A percentile compares a stretch with the other conserved stretches of the same genome.
These are phyloP conservation scores for Parthenolecanium corni DNA, from an alignment of 2,888 invertebrate genomes.

Conservation along the genomic window DNA sequence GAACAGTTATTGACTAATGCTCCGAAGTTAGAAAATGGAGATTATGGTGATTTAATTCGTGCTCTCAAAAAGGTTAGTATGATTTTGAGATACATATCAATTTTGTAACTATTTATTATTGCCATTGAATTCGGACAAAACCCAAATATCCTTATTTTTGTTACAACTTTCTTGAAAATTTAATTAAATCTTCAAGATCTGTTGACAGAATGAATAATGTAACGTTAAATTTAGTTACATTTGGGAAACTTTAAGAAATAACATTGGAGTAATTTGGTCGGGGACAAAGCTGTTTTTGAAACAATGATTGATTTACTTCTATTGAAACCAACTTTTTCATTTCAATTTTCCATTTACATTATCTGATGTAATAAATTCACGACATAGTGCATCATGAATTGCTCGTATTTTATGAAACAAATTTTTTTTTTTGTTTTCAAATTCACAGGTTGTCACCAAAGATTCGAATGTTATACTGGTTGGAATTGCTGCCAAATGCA, in stretches of 20 bases:
- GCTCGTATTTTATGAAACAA: not conserved
- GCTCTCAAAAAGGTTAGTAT: conserved; percentile 65
- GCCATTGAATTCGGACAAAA: not conserved
- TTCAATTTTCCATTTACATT: no score
- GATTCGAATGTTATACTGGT: conserved; percentile 93
- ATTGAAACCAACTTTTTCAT: no score
- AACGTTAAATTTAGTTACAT: conserved; percentile 9
- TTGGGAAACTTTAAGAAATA: not conserved
- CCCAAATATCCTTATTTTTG: no score
- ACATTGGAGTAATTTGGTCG: no score
- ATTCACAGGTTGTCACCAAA: conserved; percentile 67
- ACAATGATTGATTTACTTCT: no score
- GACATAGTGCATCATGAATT: no score
- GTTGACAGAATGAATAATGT: no score
- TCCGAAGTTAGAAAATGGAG: conserved; percentile 80
- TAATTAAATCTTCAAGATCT: no score
- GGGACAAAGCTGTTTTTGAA: no score
- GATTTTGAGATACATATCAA: not conserved
- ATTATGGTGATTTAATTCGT: conserved; percentile 80
- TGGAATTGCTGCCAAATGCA: conserved; percentile 68
- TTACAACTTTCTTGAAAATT: no score
- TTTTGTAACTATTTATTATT: not conserved
- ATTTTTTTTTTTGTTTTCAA: conserved; percentile 25
- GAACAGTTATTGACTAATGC: conserved; percentile 60
- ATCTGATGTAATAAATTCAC: no score